Percentiles rank a stretch among this genome's conserved stretches.
Conservation (phyloP, 2,113 vertebrate species). For the Prolemur simus region DNA sequence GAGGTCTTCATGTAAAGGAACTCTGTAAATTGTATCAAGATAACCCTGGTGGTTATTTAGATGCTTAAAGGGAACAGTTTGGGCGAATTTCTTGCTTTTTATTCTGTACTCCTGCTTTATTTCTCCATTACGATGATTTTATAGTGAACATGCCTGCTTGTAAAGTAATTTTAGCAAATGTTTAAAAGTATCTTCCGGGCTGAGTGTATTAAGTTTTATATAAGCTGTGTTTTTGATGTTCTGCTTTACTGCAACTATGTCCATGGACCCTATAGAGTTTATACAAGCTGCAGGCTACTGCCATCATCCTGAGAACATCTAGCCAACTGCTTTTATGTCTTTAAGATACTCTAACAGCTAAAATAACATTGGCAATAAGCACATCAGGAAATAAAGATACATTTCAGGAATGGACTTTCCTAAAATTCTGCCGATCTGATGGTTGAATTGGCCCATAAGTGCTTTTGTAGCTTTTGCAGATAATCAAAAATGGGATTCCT, state of each 20-base stretch:
- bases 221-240: conserved; percentile 72
- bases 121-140: conserved; percentile 67
- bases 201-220: conserved; percentile 77
- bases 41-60: conserved; percentile 60
- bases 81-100: conserved; percentile 55
- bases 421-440: conserved; percentile 55
- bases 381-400: conserved; percentile 65
- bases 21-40: background rate
- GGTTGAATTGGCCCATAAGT: conserved; percentile 49
- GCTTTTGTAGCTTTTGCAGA: conserved; percentile 64
- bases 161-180: conserved; percentile 77
- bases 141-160: conserved; percentile 68
- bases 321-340: conserved; percentile 75
- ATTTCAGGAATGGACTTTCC: conserved; percentile 71
- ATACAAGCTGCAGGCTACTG: conserved; percentile 69
- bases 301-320: conserved; percentile 63
- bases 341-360: conserved; percentile 68
- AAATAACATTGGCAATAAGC: conserved; percentile 63
- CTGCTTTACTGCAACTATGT: conserved; percentile 71
- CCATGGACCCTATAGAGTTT: conserved; percentile 67
- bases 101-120: conserved; percentile 55
- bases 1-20: conserved; percentile 22
- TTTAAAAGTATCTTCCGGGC: conserved; percentile 68
- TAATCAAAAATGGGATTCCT: conserved; percentile 43
- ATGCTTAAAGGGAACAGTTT: conserved; percentile 49